Evolutionary conservation across 2,888 invertebrate species (phyloP).

Genomic region (Cistogaster globosa): DNA sequence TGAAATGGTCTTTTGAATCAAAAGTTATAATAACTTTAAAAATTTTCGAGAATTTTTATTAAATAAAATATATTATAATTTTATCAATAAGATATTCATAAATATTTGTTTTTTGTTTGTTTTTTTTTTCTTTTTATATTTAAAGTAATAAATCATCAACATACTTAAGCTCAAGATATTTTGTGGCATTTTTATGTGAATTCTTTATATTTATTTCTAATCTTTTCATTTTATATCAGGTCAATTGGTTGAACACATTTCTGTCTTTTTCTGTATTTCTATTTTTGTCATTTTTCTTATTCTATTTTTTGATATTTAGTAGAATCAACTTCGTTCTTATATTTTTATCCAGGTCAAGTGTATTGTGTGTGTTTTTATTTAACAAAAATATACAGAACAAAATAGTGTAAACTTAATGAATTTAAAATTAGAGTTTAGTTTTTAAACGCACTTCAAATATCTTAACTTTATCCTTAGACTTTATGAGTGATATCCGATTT

Average conservation of each 20-base stretch:
- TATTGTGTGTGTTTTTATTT: conserved; percentile 10
- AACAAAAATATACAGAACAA: conserved; percentile 44
- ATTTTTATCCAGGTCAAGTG: conserved; percentile 56
- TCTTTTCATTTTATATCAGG: conserved; percentile 51
- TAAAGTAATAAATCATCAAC: conserved; percentile 59
- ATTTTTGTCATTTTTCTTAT: background rate
- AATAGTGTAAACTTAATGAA: background rate
- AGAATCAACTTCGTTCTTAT: conserved; percentile 6
- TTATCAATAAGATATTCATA: background rate
- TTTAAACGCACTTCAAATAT: conserved; percentile 3
- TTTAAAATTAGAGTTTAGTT: background rate
- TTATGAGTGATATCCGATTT: background rate
- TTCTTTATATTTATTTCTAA: conserved; percentile 42
- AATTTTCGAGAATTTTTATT: conserved; percentile 3
- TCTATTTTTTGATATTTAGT: background rate
- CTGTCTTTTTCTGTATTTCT: background rate
- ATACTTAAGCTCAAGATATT: conserved; percentile 37
- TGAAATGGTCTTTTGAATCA: too few relatives aligned
- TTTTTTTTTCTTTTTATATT: conserved; percentile 17
- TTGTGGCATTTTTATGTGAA: conserved; percentile 35
- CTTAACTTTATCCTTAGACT: background rate
- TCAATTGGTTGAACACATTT: conserved; percentile 51
- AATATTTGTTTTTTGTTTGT: too few relatives aligned
- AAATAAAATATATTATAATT: conserved; percentile 44
- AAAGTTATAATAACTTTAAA: too few relatives aligned